These are phyloP conservation scores for Automeris io DNA, from an alignment of 2,888 invertebrate genomes.

Conservation along the genomic window DNA sequence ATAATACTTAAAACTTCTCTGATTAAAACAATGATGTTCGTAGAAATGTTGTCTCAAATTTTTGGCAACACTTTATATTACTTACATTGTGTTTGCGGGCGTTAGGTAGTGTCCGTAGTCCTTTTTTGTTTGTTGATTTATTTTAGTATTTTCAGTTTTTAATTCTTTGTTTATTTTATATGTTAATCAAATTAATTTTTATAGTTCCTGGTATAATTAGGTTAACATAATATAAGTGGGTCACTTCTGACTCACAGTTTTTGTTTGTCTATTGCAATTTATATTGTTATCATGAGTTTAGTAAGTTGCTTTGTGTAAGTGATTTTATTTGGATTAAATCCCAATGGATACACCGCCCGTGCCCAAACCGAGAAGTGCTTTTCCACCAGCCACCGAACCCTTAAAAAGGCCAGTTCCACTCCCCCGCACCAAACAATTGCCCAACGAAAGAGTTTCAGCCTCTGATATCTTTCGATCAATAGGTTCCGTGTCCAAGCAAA, in stretches of 20 bases:
- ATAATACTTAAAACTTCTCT: too few species aligned
- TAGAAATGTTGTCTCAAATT: too few species aligned
- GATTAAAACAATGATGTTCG: too few species aligned
- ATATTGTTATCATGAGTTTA: conserved; percentile 32
- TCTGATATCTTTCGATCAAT: conserved; percentile 68
- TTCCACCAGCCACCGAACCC: conserved; percentile 35
- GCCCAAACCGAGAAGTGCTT: conserved; percentile 55
- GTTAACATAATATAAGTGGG: background rate
- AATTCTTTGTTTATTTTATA: background rate
- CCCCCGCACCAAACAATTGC: conserved; percentile 60
- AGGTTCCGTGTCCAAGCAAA: conserved; percentile 74
- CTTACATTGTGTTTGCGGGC: background rate
- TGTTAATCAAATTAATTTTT: background rate
- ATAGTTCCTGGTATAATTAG: background rate
- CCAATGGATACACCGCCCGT: conserved; percentile 64
- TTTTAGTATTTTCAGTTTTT: background rate
- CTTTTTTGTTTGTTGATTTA: background rate
- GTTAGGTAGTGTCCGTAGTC: background rate
- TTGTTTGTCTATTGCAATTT: conserved; percentile 4
- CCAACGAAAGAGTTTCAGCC: conserved; percentile 49
- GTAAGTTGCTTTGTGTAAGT: conserved; percentile 25
- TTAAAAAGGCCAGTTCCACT: conserved; percentile 71
- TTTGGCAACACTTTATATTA: conserved; percentile 1
- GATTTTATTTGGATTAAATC: conserved; percentile 11
- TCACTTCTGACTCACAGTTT: conserved; percentile 5